Evolutionary conservation across 2,888 invertebrate species (phyloP).

Genomic region (Glyphotaelius pellucidus): DNA sequence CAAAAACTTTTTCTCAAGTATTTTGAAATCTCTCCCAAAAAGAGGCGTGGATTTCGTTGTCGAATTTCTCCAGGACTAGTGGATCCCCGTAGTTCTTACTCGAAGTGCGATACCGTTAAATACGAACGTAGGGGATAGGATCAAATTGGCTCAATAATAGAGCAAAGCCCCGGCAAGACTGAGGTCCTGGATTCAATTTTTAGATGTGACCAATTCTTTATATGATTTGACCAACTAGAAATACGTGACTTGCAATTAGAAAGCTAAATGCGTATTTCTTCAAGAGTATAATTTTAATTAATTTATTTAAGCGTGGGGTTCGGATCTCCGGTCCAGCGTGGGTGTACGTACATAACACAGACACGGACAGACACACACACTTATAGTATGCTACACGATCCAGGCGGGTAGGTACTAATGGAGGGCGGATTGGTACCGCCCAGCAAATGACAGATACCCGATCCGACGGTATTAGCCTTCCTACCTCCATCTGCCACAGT

Average conservation of each 20-base stretch:
- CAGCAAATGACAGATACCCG: conserved; percentile 39
- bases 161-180: no score
- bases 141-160: no score
- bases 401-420: conserved; percentile 18
- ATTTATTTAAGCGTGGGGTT: neutral
- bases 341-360: neutral
- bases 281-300: neutral
- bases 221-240: no score
- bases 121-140: no score
- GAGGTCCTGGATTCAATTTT: no score
- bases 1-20: no score
- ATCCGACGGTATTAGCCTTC: neutral
- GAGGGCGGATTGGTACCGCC: conserved; percentile 30
- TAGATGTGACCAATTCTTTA: no score
- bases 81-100: no score
- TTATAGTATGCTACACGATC: neutral
- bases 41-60: no score
- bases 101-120: no score
- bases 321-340: neutral
- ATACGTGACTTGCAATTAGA: neutral
- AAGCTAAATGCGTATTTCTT: neutral
- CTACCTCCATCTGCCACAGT: neutral
- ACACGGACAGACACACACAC: neutral
- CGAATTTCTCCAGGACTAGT: no score
- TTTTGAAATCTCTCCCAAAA: no score